Percentiles rank a stretch among this genome's conserved stretches.
Evolutionary conservation across 2,113 vertebrate species (phyloP).

Genomic region (Edolisoma coerulescens): DNA sequence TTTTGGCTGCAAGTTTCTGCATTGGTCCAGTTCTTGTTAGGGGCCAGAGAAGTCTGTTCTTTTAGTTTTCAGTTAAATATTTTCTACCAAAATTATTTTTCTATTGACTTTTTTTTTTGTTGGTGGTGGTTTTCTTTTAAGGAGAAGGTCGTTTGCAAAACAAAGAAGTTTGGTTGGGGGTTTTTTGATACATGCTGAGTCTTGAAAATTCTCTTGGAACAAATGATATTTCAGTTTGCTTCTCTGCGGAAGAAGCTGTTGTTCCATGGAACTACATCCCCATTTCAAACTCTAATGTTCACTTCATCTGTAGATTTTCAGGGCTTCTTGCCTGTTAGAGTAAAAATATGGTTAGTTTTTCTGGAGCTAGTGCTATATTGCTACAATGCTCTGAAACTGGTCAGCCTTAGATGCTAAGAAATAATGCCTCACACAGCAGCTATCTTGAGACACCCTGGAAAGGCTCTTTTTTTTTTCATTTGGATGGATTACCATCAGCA

Average conservation of each 20-base stretch:
- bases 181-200: neutral
- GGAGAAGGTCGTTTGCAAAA: neutral
- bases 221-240: neutral
- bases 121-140: neutral
- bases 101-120: too few relatives aligned
- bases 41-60: neutral
- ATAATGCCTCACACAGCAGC: neutral
- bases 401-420: neutral
- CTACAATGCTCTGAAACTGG: neutral
- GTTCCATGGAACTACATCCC: neutral
- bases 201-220: neutral
- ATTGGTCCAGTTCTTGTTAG: neutral
- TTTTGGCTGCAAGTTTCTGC: neutral
- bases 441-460: neutral
- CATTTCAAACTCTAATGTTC: neutral
- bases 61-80: neutral
- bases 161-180: rapidly evolving
- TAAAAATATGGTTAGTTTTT: neutral
- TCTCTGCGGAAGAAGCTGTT: neutral
- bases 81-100: neutral
- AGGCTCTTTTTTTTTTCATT: neutral
- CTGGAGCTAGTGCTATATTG: neutral
- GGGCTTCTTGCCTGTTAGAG: neutral
- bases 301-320: neutral
- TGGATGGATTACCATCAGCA: neutral